Percentiles rank a stretch among this genome's conserved stretches.
These are phyloP conservation scores for Ondatra zibethicus DNA, from an alignment of 2,113 vertebrate species.

Conservation along the genomic window DNA sequence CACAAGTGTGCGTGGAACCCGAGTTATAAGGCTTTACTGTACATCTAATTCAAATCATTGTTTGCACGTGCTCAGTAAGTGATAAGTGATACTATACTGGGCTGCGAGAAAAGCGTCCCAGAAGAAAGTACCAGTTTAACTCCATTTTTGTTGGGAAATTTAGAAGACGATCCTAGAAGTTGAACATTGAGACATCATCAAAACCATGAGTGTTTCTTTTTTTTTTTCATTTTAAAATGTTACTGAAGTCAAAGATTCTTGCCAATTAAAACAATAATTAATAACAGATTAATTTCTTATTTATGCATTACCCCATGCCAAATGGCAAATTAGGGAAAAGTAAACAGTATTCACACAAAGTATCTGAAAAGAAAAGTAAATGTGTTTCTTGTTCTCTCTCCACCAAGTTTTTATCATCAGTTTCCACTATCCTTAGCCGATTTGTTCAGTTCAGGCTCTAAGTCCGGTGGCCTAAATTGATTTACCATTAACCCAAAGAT, in stretches of 20 bases:
- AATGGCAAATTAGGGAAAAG: not conserved
- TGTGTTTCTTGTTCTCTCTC: constrained; percentile 3
- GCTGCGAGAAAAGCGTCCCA: not conserved
- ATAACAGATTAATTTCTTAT: constrained; percentile 50
- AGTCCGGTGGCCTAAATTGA: constrained; percentile 67
- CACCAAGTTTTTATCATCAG: constrained; percentile 15
- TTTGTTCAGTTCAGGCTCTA: constrained; percentile 49
- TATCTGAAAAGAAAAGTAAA: constrained; percentile 36
- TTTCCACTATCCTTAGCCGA: constrained; percentile 68
- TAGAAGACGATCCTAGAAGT: not conserved
- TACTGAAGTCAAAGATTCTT: not conserved
- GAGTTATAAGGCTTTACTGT: not conserved
- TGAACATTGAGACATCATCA: constrained; percentile 33
- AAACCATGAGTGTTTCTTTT: not conserved
- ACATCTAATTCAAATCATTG: not conserved
- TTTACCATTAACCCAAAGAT: constrained; percentile 71
- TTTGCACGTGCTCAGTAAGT: not conserved
- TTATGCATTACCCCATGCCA: not conserved
- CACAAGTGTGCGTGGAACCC: not conserved
- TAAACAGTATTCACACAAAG: not conserved
- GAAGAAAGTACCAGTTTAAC: not conserved
- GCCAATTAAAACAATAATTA: constrained; percentile 61
- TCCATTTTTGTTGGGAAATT: constrained; percentile 15
- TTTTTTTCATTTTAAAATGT: not conserved
- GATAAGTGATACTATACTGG: not conserved